Base-by-base conservation (phyloP, 2,797 vertebrate genomes). In the Coreius guichenoti region DNA sequence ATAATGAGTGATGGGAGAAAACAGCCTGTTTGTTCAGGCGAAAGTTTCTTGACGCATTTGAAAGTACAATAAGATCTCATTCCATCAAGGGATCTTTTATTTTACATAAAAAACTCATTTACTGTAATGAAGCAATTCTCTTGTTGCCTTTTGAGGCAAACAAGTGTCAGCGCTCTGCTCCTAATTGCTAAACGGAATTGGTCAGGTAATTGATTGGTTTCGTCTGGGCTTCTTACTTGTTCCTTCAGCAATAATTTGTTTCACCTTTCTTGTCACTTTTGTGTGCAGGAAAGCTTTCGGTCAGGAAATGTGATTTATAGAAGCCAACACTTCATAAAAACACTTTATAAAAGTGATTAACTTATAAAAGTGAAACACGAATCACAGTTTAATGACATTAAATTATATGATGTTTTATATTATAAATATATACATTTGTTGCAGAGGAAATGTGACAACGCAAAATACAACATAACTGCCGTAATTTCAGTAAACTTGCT, bases 121-220 rank as follows among this genome's bases (percentile, higher is more conserved):
- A 61, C 51, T 61, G 75, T 84, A 84, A 87, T 81, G 76, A 87
- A 77, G 56, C 39, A 61, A 72, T 76, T 76, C 63, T 87, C 72
- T 70, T 6, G 39, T 33, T 68, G 73, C 49, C 31, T 89, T 82
- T 69, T n/a, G 72, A 77, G 56, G 43, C 56, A 67, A 84, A 70
- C 73, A 87, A 49, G 73, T 31, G 54, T 29, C 79, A 75, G 68
- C n/a, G 69, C 39, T 80, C 75, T 36, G 56, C 26, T 77, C 74
- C 67, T 82, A 69, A 56, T 74, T 75, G 83, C 47, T 58, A 80
- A 86, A 88, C 74, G 14, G 47, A 43, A 79, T 80, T 73, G 67
- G 77, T 49, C 82, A 72, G 79, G 49, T 76, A 84, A 72, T 76
- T 78, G 58, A 51, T 74, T 86, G 81, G 33, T 82, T 80, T 75